A percentile compares a stretch with the other conserved stretches of the same genome.
Conservation (phyloP, 2,113 vertebrate genomes). For the Onychostruthus taczanowskii region DNA sequence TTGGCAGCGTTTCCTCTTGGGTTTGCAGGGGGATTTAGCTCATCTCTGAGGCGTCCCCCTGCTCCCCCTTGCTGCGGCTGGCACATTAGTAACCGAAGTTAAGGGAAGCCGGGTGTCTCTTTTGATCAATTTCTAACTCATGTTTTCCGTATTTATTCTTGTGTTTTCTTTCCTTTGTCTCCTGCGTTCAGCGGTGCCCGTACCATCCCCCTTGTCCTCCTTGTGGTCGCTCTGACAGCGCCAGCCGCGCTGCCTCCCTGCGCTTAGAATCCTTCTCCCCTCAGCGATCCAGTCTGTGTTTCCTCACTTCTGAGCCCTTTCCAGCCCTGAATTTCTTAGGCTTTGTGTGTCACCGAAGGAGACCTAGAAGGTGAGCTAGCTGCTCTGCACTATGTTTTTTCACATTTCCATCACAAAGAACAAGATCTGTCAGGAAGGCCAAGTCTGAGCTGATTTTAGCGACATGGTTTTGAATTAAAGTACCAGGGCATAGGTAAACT, state of each 20-base stretch:
- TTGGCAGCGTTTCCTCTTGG: background rate
- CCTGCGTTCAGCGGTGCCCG: accelerated
- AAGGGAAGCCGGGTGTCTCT: background rate
- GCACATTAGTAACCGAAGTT: background rate
- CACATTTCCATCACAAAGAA: background rate
- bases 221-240: accelerated
- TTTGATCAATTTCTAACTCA: background rate
- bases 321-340: background rate
- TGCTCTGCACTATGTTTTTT: background rate
- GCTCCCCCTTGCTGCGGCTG: background rate
- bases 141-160: background rate
- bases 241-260: accelerated
- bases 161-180: background rate
- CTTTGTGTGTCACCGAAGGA: background rate
- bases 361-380: background rate
- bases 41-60: background rate
- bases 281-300: background rate
- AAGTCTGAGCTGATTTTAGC: background rate
- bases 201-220: background rate
- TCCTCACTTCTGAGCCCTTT: background rate
- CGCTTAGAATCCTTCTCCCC: background rate
- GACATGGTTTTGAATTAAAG: background rate
- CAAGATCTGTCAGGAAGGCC: background rate
- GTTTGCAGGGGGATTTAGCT: background rate
- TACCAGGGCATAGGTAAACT: background rate